These are phyloP conservation scores for Drosophila falleni DNA, from an alignment of 2,888 invertebrate species.

Conservation along the genomic window DNA sequence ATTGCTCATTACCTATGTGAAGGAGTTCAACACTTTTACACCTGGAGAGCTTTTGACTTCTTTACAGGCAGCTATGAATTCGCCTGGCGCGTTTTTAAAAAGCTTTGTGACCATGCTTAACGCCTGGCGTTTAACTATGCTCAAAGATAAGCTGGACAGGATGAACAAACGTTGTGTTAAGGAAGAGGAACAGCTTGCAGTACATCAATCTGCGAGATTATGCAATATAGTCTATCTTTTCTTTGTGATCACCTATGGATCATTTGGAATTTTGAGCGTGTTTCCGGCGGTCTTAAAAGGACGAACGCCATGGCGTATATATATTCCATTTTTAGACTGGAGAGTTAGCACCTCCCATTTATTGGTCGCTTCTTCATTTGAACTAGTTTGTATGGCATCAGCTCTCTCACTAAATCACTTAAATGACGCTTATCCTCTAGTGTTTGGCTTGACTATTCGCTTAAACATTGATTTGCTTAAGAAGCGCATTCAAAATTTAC, in stretches of 20 bases:
- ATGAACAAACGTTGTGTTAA: conserved; percentile 34
- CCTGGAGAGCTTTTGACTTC: conserved; percentile 61
- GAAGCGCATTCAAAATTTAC: conserved; percentile 29
- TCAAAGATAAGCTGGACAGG: conserved; percentile 25
- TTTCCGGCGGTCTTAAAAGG: conserved; percentile 17
- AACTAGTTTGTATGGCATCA: conserved; percentile 20
- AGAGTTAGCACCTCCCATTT: conserved; percentile 10
- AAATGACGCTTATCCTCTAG: conserved; percentile 35
- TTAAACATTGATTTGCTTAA: conserved; percentile 23
- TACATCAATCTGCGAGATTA: conserved; percentile 33
- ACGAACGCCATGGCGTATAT: conserved; percentile 42
- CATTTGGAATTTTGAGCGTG: conserved; percentile 25
- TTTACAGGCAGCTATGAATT: conserved; percentile 43
- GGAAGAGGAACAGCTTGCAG: conserved; percentile 23
- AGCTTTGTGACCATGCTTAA: conserved; percentile 13
- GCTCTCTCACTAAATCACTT: conserved; percentile 24
- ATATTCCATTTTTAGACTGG: conserved; percentile 53
- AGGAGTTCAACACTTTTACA: conserved; percentile 42
- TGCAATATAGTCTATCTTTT: conserved; percentile 45
- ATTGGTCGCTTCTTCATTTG: conserved; percentile 30
- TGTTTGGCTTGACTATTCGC: conserved; percentile 30
- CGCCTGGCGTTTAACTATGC: conserved; percentile 25
- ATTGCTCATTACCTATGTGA: conserved; percentile 29
- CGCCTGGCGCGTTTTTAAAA: conserved; percentile 35
- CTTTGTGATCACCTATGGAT: conserved; percentile 24